Evolutionary conservation across 1,140 invertebrate species (phyloP).

Genomic region (Sarcophaga bullata): DNA sequence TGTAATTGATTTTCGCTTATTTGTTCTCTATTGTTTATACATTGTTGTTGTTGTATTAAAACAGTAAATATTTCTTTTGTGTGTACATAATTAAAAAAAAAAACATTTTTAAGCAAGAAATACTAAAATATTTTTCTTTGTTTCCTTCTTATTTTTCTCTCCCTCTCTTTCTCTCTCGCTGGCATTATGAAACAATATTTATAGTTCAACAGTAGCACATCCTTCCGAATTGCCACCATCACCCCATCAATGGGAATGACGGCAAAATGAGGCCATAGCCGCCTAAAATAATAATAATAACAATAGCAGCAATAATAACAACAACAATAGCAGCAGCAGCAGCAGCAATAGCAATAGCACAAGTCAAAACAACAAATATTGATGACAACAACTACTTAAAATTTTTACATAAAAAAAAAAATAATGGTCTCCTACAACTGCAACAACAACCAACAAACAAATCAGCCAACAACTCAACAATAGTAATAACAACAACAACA

Average conservation of each 20-base stretch:
- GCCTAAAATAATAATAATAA: slow-evolving; percentile 57
- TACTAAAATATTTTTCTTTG: neutral
- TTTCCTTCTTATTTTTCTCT: neutral
- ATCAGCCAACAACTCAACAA: neutral
- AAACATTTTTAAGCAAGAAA: neutral
- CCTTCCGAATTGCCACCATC: slow-evolving; percentile 96
- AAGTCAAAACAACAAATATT: neutral
- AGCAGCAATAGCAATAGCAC: slow-evolving; percentile 2
- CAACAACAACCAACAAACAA: neutral
- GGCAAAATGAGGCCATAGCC: slow-evolving; percentile 66
- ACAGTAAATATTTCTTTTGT: slow-evolving; percentile 28
- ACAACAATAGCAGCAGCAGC: slow-evolving; percentile 40
- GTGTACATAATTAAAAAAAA: slow-evolving; percentile 31
- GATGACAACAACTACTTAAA: neutral
- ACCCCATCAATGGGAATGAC: slow-evolving; percentile 96
- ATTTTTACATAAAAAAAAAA: neutral
- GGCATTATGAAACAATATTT: slow-evolving; percentile 66
- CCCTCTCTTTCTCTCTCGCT: neutral
- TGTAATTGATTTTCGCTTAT: neutral
- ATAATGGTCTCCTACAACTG: neutral
- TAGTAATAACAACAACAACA: neutral
- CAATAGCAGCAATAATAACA: slow-evolving; percentile 46
- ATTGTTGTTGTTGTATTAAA: neutral
- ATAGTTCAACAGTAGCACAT: slow-evolving; percentile 95
- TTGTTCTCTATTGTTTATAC: neutral